Evolutionary conservation across 1,140 invertebrate genomes (phyloP), one percentile per base, ranked within the genome.

Genomic region (Zaprionus inermis): DNA sequence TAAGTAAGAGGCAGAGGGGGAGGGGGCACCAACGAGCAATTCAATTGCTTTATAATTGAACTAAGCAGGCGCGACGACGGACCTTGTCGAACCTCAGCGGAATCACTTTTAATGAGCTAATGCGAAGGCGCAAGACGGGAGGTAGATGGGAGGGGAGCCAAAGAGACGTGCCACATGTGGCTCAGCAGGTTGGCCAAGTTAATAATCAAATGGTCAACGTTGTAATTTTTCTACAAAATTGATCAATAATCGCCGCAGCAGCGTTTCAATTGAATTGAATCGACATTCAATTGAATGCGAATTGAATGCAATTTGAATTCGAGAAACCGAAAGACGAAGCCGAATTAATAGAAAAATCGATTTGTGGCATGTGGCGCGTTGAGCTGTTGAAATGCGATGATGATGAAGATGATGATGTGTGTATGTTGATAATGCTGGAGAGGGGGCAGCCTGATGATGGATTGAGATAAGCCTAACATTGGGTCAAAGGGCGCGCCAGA

Each of bases 1-100:
- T 20, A 55, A 44, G 30, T 5, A 18, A 16, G 18, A 22, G 32
- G 11, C n/a, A 46, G 57, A 51, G 65, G 24, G 57, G 49, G 63
- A 51, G 24, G 58, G 59, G 41, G 32, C 74, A 76, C 44, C 65
- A 76, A 65, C 65, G 51, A 79, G 76, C 83, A 88, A 88, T 88
- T 88, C 83, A 88, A 88, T 88, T 88, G 83, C 72, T 89, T 89
- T 88, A 89, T 89, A 88, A 88, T 88, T 88, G 84, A 83, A 83
- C 83, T 83, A 88, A 89, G 80, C 67, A 88, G 83, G 72, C 83
- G 77, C 52, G 68, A 81, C 82, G 71, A 34, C 52, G 46, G 30
- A 63, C 63, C 59, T 58, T 54, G 51, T 49, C 22, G 51, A 34
- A 49, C 38, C 38, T 44, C n/a, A 36, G 70, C 58, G 20, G 44